A percentile compares a stretch with the other conserved stretches of the same genome.
Evolutionary conservation across 1,140 invertebrate genomes (phyloP).

Genomic region (Drosophila insularis): DNA sequence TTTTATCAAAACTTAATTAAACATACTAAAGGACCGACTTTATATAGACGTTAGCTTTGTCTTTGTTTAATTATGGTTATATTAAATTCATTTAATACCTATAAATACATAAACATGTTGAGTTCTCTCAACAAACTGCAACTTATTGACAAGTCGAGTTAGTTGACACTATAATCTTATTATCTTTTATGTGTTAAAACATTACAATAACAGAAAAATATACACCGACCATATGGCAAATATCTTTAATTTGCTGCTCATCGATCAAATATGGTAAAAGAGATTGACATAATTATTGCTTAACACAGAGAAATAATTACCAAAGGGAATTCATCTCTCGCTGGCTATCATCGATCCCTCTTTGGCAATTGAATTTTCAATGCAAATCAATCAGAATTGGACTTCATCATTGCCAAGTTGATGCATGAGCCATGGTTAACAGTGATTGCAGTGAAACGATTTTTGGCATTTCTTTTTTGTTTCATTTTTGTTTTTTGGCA

Average conservation of each 20-base stretch:
- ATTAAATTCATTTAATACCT: too few relatives aligned
- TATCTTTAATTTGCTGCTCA: conserved; percentile 14
- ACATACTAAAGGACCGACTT: too few relatives aligned
- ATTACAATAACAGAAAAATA: not conserved
- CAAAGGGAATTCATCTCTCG: conserved; percentile 30
- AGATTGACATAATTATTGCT: conserved; percentile 75
- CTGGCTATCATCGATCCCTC: conserved; percentile 59
- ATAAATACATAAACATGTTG: too few relatives aligned
- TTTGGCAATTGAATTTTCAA: conserved; percentile 56
- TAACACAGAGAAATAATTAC: conserved; percentile 14
- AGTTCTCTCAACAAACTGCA: too few relatives aligned
- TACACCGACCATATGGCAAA: not conserved
- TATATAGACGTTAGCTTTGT: too few relatives aligned
- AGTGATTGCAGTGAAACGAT: conserved; percentile 32
- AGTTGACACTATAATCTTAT: too few relatives aligned
- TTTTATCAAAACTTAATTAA: too few relatives aligned
- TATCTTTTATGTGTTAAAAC: not conserved
- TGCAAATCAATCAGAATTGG: conserved; percentile 80
- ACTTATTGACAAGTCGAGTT: too few relatives aligned
- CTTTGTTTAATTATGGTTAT: too few relatives aligned
- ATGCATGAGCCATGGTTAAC: conserved; percentile 70
- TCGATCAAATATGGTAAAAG: conserved; percentile 54
- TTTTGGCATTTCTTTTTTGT: conserved; percentile 25
- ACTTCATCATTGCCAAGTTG: conserved; percentile 43
- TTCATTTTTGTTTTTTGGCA: conserved; percentile 47